Conservation (phyloP, 2,113 vertebrate genomes). For the Plestiodon gilberti region DNA sequence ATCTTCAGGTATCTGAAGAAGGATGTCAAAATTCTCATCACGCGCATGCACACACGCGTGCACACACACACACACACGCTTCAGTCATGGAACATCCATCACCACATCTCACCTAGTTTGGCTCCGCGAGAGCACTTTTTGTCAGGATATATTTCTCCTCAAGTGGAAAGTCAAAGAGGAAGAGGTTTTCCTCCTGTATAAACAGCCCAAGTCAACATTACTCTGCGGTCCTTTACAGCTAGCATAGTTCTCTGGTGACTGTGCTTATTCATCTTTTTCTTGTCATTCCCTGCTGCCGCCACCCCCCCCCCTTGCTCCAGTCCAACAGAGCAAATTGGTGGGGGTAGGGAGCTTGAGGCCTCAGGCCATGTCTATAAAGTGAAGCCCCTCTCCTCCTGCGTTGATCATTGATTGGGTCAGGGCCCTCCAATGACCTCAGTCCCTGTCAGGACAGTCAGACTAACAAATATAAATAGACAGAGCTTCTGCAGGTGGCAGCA, state of each 20-base stretch:
- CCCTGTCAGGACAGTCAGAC: neutral
- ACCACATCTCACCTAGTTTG: too few relatives aligned
- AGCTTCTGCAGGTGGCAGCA: conserved; percentile 4
- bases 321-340: neutral
- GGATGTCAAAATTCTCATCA: too few relatives aligned
- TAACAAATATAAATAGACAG: conserved; percentile 5
- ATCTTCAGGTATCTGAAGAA: too few relatives aligned
- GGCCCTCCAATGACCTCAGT: conserved; percentile 5
- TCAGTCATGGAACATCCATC: too few relatives aligned
- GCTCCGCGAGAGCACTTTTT: neutral
- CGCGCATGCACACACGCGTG: too few relatives aligned
- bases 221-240: neutral
- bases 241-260: neutral
- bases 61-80: too few relatives aligned
- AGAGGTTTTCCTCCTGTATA: neutral
- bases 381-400: neutral
- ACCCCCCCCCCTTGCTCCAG: neutral
- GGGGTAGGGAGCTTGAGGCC: neutral
- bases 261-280: neutral
- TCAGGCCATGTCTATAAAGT: neutral
- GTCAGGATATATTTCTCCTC: neutral
- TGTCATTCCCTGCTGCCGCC: neutral
- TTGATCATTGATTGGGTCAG: conserved; percentile 20
- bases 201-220: neutral
- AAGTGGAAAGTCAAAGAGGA: neutral